A percentile compares a stretch with the other conserved stretches of the same genome.
phyloP scores from a whole-genome alignment of 2,113 vertebrate genomes.

The Xerus inauris region DNA sequence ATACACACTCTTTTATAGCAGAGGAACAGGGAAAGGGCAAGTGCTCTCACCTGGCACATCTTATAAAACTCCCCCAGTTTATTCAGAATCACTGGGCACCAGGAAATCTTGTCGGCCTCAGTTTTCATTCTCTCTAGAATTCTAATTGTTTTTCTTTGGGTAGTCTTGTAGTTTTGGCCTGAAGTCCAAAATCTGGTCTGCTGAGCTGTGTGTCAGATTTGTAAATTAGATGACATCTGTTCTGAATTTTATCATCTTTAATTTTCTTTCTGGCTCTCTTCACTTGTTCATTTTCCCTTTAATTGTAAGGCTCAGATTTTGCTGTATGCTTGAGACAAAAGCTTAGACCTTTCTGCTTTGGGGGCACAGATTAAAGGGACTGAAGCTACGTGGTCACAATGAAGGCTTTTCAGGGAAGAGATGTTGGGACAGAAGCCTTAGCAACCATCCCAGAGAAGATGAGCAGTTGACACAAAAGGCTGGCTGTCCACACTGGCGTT shows the following conservation, averaged over 20 bases:
- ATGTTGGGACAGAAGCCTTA: slow-evolving; percentile 47
- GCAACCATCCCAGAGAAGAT: slow-evolving; percentile 62
- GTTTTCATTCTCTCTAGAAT: slow-evolving; percentile 76
- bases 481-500: neutral
- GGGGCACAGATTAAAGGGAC: slow-evolving; percentile 55
- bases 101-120: slow-evolving; percentile 7
- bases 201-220: slow-evolving; percentile 72
- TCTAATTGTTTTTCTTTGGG: slow-evolving; percentile 76
- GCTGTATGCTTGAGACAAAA: slow-evolving; percentile 42
- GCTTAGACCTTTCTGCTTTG: slow-evolving; percentile 39
- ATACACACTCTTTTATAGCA: slow-evolving; percentile 24
- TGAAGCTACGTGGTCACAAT: slow-evolving; percentile 39
- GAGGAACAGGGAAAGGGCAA: neutral
- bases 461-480: slow-evolving; percentile 45
- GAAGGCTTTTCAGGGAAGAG: slow-evolving; percentile 63
- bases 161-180: slow-evolving; percentile 81
- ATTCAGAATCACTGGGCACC: neutral
- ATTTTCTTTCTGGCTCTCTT: slow-evolving; percentile 74
- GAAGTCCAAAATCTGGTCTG: slow-evolving; percentile 71
- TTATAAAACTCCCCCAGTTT: neutral
- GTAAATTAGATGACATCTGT: slow-evolving; percentile 84
- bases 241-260: slow-evolving; percentile 77
- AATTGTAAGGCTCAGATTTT: slow-evolving; percentile 66
- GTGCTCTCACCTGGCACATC: slow-evolving; percentile 51
- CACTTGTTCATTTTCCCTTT: slow-evolving; percentile 68